These are phyloP conservation scores for Cercopithecus neglectus DNA, from an alignment of 2,797 vertebrate genomes.

Conservation along the genomic window DNA sequence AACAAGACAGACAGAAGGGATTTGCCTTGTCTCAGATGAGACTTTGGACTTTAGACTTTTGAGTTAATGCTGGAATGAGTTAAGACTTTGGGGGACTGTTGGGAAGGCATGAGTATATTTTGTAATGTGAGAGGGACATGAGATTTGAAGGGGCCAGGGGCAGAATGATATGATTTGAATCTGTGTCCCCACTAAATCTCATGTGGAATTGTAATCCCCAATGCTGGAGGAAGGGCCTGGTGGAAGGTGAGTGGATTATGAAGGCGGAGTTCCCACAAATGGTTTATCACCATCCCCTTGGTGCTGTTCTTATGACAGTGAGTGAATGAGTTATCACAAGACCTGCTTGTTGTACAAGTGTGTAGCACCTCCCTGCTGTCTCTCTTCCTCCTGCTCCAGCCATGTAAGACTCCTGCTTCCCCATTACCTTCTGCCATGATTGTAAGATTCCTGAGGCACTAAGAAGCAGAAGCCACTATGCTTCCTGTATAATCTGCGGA, in stretches of 20 bases:
- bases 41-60: background rate
- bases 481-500: background rate
- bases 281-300: background rate
- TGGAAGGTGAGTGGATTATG: background rate
- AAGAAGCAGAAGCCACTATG: background rate
- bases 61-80: background rate
- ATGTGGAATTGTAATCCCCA: background rate
- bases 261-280: background rate
- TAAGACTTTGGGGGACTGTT: background rate
- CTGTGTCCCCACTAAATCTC: background rate
- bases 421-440: background rate
- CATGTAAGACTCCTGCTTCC: background rate
- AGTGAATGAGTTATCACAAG: background rate
- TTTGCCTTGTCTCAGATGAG: background rate
- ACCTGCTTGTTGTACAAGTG: background rate
- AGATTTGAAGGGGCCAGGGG: background rate
- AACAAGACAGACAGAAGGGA: background rate
- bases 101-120: background rate
- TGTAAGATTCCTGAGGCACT: background rate
- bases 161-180: background rate
- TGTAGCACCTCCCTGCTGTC: background rate
- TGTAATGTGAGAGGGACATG: background rate
- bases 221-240: background rate
- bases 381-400: background rate
- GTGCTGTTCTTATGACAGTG: background rate